Evolutionary conservation across 1,140 invertebrate species (phyloP), one percentile per base, ranked within the genome.

Genomic region (Drosophila suzukii): DNA sequence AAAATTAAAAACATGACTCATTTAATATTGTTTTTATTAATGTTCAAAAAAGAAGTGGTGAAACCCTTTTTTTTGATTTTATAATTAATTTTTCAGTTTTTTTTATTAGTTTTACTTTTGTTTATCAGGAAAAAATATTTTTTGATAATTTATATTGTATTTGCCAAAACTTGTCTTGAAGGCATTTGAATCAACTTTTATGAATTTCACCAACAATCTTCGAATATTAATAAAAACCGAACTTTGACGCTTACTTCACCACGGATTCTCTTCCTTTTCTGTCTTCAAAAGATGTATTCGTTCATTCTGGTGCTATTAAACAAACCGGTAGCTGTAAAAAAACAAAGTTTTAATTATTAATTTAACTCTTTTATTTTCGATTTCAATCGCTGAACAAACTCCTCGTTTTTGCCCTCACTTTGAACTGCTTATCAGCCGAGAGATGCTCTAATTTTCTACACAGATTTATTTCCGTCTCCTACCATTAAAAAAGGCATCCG

Each of bases 401-500:
- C n/a, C 10, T 30, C 60, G 39, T n/a, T 34, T 15, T 17, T 68
- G 43, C 27, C 49, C 49, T 27, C 41, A 57, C 41, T 67, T 38
- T 70, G 63, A 71, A 47, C 67, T 15, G 34, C 67, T 71, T 71
- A 71, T 71, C 67, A 71, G 39, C 41, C n/a, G 44, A 53, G 38
- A 55, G 56, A 32, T 76, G 74, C 74, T 77, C 73, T 50, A 76
- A 50, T 68, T 77, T 76, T 56, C 51, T 30, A 39, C 20, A 34
- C 15, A 58, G 32, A 67, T 56, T 75, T 75, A 66, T 63, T 75
- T 75, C 55, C 57, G 32, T 39, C 38, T 59, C 47, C 59, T 56
- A 74, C 44, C 58, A 56, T 12, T 43, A 38, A 60, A 49, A 62
- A 30, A 56, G 43, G 65, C 54, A 68, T 79, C 83, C 84, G 76